Conservation (phyloP, 1,140 invertebrate species). For the Zelostemma sp. region DNA sequence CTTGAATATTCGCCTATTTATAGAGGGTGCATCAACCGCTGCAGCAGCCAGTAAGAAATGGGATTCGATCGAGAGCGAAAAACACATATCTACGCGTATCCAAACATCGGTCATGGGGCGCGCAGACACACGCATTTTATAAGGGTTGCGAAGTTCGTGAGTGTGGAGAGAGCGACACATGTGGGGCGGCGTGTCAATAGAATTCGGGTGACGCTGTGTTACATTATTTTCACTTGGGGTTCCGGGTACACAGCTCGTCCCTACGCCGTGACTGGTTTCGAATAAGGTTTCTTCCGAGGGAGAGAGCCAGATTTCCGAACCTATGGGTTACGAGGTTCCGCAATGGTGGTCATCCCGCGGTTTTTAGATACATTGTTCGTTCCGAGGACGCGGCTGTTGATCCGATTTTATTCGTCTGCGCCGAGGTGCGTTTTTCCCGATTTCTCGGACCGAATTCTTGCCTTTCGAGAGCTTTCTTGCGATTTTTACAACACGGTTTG, state of each 20-base stretch:
- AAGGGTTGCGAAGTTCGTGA: slow-evolving; percentile 6
- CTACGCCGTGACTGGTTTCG: slow-evolving; percentile 58
- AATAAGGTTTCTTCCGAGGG: slow-evolving; percentile 47
- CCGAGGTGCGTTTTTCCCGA: too few species aligned
- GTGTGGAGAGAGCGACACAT: slow-evolving; percentile 33
- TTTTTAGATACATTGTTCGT: slow-evolving; percentile 23
- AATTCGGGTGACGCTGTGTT: slow-evolving; percentile 59
- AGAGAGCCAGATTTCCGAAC: slow-evolving; percentile 48
- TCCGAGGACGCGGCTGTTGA: too few species aligned
- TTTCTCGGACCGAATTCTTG: too few species aligned
- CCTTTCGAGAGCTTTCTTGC: too few species aligned
- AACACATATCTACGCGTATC: slow-evolving; percentile 31
- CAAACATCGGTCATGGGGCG: slow-evolving; percentile 35
- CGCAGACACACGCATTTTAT: slow-evolving; percentile 8
- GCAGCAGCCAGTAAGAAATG: slow-evolving; percentile 36
- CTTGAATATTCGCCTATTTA: slow-evolving; percentile 56
- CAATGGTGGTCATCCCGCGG: slow-evolving; percentile 64
- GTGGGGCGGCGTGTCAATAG: slow-evolving; percentile 60
- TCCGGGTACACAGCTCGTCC: slow-evolving; percentile 7
- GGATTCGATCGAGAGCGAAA: slow-evolving; percentile 14
- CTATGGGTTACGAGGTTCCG: slow-evolving; percentile 51
- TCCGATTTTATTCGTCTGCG: too few species aligned
- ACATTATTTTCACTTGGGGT: slow-evolving; percentile 62
- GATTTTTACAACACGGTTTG: too few species aligned
- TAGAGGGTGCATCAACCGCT: slow-evolving; percentile 45